Percentiles rank a stretch among this genome's conserved stretches.
Evolutionary conservation across 2,797 vertebrate species (phyloP).

Genomic region (Sebastes ruberrimus): DNA sequence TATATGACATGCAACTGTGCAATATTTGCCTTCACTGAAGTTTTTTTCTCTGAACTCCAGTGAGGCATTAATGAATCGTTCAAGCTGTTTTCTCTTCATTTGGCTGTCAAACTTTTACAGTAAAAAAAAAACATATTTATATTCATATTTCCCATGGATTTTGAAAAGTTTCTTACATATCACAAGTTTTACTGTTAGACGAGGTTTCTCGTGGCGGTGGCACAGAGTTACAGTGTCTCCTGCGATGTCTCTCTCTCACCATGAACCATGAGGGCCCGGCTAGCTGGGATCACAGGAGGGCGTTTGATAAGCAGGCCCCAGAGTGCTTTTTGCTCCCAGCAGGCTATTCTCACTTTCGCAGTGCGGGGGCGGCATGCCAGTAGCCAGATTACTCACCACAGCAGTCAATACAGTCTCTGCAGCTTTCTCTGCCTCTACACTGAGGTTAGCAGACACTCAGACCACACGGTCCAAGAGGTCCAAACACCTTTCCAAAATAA

Average conservation of each 20-base stretch:
- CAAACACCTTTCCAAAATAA: not conserved
- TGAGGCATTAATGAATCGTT: not conserved
- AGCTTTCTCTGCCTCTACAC: constrained; percentile 2
- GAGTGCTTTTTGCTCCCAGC: constrained; percentile 55
- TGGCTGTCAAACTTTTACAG: not conserved
- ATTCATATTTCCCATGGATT: not conserved
- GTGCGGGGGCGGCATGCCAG: constrained; percentile 49
- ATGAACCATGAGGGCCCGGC: constrained; percentile 28
- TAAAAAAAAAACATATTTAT: not conserved
- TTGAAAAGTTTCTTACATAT: constrained; percentile 2
- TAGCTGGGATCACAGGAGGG: constrained; percentile 46
- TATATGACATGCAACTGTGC: constrained; percentile 2
- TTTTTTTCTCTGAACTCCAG: not conserved
- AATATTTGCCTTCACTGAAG: not conserved
- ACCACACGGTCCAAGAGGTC: not conserved
- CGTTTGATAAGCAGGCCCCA: constrained; percentile 56
- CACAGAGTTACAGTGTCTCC: not conserved
- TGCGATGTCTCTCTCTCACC: constrained; percentile 18
- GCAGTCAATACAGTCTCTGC: constrained; percentile 44
- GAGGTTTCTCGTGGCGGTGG: not conserved
- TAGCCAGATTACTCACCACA: constrained; percentile 55
- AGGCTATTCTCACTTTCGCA: constrained; percentile 51
- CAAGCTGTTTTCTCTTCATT: not conserved
- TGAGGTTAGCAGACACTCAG: not conserved
- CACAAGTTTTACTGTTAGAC: not conserved